phyloP scores from a whole-genome alignment of 2,797 vertebrate genomes.

The Scolopax bukidnonensis region DNA sequence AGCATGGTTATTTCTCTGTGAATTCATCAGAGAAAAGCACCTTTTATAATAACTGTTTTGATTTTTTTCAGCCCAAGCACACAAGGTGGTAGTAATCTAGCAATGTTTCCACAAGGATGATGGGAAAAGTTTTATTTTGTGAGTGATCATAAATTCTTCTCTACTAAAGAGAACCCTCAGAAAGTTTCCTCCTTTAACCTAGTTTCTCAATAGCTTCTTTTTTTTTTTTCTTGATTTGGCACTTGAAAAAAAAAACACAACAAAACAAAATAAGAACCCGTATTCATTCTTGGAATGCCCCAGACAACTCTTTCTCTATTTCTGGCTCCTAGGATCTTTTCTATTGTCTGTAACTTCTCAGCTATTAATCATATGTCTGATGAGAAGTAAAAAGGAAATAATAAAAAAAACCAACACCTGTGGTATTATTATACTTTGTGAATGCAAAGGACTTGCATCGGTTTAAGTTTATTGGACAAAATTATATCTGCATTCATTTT shows the following conservation, averaged over 20 bases:
- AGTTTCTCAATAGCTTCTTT: not conserved
- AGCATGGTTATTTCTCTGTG: not conserved
- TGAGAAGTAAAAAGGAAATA: not conserved
- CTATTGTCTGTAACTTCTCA: not conserved
- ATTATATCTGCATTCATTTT: not conserved
- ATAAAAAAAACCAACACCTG: not conserved
- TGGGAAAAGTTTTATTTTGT: not conserved
- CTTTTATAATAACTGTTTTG: not conserved
- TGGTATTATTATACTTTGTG: not conserved
- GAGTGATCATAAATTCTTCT: not conserved
- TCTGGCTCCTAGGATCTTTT: not conserved
- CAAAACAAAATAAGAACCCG: not conserved
- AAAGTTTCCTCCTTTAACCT: not conserved
- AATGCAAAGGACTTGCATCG: not conserved
- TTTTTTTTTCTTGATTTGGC: not conserved
- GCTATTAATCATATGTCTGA: not conserved
- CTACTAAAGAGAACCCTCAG: not conserved
- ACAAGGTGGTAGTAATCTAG: not conserved
- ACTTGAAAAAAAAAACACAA: not conserved
- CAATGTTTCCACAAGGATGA: not conserved
- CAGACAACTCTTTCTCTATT: not conserved
- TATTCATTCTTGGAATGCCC: not conserved
- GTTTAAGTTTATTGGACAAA: not conserved
- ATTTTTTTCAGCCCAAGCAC: not conserved
- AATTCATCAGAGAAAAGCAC: not conserved